Base-by-base conservation (phyloP, 2,797 vertebrate species). In the Sebastes flavidus region DNA sequence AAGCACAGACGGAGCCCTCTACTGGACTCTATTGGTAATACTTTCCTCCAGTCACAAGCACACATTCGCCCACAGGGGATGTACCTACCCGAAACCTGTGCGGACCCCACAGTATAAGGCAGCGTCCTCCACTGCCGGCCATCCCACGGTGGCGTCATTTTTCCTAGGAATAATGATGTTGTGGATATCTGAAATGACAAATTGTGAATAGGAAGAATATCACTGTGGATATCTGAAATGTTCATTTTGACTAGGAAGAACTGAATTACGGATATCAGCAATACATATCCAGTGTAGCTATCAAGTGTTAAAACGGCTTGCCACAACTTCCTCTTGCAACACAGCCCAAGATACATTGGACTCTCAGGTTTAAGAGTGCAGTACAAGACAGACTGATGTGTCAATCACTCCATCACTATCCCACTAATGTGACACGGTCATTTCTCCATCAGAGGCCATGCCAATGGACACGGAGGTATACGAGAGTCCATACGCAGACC, bases 381-480 rank as follows among this genome's bases (percentile, higher is more conserved):
- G 42, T 49, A 49, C 10, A 63, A 52, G 14, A 62, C 32, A 52
- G 4, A 72, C 30, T 10, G 3, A 18, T 22, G 9, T 18, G 29
- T 42, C 20, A 42, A 18, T 71, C 20, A 27, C 52, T 65, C 27
- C 18, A 7, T 49, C 22, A 42, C 29, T 36, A 30, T 14, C 29
- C 12, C 6, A 24, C 13, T 11, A 14, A 18, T 24, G 49, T 36
- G 8, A 29, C 11, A 8, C n/a, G 18, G 16, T 56, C 0, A 5
- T 80, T 77, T 58, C 24, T 81, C 32, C 58, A 18, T 30, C 81
- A 91, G 95, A 96, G 79, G 96, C 96, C 2, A 95, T 99, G 93
- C 98, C 98, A 16, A 99, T 99, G 98, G 97, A 98, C 90, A 98
- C 97, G 0, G 95, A 95, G 62, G 97, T 98, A 11, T 99, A 99